Base-by-base conservation (phyloP, 2,888 invertebrate species). In the Zygogramma bicolorata region DNA sequence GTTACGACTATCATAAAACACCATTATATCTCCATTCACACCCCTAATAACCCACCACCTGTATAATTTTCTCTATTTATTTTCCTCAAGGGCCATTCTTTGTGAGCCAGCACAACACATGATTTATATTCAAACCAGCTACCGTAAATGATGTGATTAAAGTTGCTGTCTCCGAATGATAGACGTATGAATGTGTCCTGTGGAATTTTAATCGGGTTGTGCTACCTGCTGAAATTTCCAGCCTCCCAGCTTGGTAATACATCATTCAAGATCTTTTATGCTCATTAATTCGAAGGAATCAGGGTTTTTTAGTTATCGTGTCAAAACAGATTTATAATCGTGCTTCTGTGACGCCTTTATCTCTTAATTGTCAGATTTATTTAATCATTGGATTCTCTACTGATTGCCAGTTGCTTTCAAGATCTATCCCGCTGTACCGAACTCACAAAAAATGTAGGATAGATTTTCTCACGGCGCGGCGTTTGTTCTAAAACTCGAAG, bases 121-220 rank as follows among this genome's bases (percentile, higher is more conserved):
- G 13, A 15, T 25, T 25, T 25, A 22, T 53, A 53, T 25, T n/a
- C 25, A 53, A 10, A 22, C 61, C 22, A 22, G 3, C 18, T 29
- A 22, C 40, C 10, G 61, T 38, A 31, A 61, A 38, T 40, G 22
- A 61, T 34, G n/a, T 22, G 40, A 61, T 61, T 53, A 34, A 61
- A 38, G 34, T 22, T 18, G 40, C 15, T 27, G 27, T 62, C 42
- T 62, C 15, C n/a, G 29, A 46, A 49, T 46, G 63, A 63, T 63
- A 40, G 49, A 46, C 63, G 46, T 46, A 15, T 29, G 63, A 63
- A 63, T 63, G 18, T 25, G 25, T 6, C 18, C 15, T 53, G n/a
- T 53, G 53, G 53, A 53, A 53, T 53, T 22, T 53, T 53, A 53
- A 53, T 53, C 53, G 22, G 22, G 27, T 53, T 25, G 7, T 25